Conservation (phyloP, 2,888 invertebrate species). For the Caenorhabditis angaria region DNA sequence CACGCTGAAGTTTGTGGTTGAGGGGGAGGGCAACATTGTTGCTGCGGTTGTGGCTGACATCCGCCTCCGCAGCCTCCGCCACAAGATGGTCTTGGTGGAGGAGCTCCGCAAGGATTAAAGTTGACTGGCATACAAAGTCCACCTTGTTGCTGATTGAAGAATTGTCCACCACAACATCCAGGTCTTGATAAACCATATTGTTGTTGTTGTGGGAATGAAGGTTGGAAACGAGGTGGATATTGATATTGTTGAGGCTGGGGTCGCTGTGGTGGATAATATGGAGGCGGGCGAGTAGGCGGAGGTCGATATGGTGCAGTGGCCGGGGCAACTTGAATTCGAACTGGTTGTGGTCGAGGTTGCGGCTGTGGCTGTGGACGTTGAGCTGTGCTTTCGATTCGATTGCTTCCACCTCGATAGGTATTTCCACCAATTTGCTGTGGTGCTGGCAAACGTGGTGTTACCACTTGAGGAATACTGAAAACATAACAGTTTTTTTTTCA, state of each 20-base stretch:
- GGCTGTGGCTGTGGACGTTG: not conserved
- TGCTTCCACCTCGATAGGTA: not conserved
- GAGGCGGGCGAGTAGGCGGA: conserved; percentile 16
- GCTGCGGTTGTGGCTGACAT: not conserved
- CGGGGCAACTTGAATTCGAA: not conserved
- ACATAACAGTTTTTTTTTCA: not conserved
- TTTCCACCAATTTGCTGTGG: not conserved
- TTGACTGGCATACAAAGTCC: conserved; percentile 42
- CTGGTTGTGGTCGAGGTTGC: not conserved
- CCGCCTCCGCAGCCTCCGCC: conserved; percentile 25
- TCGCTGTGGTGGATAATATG: conserved; percentile 25
- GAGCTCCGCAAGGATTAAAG: conserved; percentile 37
- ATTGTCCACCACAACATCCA: conserved; percentile 41
- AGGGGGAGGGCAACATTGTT: conserved; percentile 19
- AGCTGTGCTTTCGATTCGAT: not conserved
- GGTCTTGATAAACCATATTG: not conserved
- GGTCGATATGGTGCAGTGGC: conserved; percentile 7
- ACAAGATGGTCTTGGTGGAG: conserved; percentile 13
- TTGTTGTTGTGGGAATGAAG: conserved; percentile 7
- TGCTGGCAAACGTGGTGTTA: not conserved
- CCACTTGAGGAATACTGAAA: not conserved
- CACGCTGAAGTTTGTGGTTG: conserved; percentile 35
- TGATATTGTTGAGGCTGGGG: not conserved
- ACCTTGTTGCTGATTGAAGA: conserved; percentile 41
- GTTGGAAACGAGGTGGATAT: conserved; percentile 12